Conservation (phyloP, 2,888 invertebrate species). For the Drosophila putrida region DNA sequence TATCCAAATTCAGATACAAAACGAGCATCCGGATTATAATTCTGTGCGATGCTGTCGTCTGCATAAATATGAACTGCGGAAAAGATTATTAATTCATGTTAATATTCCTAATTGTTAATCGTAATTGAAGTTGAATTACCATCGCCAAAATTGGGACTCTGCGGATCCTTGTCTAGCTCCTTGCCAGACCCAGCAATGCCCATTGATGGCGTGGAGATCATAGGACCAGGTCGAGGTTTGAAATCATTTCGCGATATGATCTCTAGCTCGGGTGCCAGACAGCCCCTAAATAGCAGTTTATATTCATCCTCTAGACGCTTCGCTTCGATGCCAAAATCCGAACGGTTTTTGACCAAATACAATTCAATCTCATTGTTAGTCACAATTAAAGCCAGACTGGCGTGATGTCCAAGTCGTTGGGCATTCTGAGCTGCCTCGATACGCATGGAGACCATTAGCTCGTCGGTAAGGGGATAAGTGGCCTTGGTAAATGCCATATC, state of each 20-base stretch:
- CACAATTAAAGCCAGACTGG: constrained; percentile 95
- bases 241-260: constrained; percentile 76
- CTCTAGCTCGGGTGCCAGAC: constrained; percentile 88
- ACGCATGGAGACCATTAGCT: constrained; percentile 90
- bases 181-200: constrained; percentile 91
- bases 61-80: constrained; percentile 93
- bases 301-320: constrained; percentile 90
- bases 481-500: constrained; percentile 98
- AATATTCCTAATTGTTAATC: background rate
- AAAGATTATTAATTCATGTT: background rate
- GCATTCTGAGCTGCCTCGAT: constrained; percentile 93
- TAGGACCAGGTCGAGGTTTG: constrained; percentile 83
- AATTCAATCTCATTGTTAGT: constrained; percentile 98
- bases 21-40: constrained; percentile 91
- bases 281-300: constrained; percentile 92
- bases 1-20: constrained; percentile 98
- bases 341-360: constrained; percentile 92
- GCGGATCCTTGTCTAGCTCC: constrained; percentile 91
- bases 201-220: constrained; percentile 96
- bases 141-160: constrained; percentile 93
- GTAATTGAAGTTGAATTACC: constrained; percentile 85
- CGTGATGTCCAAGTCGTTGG: constrained; percentile 92
- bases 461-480: constrained; percentile 92
- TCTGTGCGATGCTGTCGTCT: constrained; percentile 92
- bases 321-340: constrained; percentile 86